Evolutionary conservation across 2,888 invertebrate genomes (phyloP).

Genomic region (Drosophila paracracens): DNA sequence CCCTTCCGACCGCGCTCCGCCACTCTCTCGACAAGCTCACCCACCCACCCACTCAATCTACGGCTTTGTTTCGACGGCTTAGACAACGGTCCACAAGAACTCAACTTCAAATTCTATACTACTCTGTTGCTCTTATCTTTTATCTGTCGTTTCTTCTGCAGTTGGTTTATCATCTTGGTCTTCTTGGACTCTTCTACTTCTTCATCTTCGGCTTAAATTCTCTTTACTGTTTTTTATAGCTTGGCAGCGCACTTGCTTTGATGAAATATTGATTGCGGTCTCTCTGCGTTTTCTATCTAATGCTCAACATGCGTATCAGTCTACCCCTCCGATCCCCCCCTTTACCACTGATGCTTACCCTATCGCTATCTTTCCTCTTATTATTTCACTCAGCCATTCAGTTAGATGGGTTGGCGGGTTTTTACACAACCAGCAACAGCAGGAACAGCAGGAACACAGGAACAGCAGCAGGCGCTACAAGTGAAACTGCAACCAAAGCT

Average conservation of each 20-base stretch:
- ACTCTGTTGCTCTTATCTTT: background rate
- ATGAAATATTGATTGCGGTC: slow-evolving; percentile 78
- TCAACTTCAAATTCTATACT: slow-evolving; percentile 37
- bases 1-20: background rate
- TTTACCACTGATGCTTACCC: background rate
- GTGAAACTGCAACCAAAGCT: slow-evolving; percentile 30
- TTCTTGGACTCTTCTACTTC: background rate
- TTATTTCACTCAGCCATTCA: slow-evolving; percentile 9
- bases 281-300: slow-evolving; percentile 52
- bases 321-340: background rate
- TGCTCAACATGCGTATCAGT: slow-evolving; percentile 69
- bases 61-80: slow-evolving; percentile 36
- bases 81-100: slow-evolving; percentile 30
- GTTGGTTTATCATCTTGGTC: background rate
- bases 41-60: slow-evolving; percentile 28
- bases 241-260: slow-evolving; percentile 60
- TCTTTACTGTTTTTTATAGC: slow-evolving; percentile 25
- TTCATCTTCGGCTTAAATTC: slow-evolving; percentile 14
- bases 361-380: slow-evolving; percentile 4
- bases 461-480: slow-evolving; percentile 26
- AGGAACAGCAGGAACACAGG: slow-evolving; percentile 18
- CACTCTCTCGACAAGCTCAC: background rate
- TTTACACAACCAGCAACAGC: slow-evolving; percentile 17
- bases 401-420: slow-evolving; percentile 39
- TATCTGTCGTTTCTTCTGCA: background rate